Evolutionary conservation across 2,888 invertebrate species (phyloP).

Genomic region (Drosophila niveifrons): DNA sequence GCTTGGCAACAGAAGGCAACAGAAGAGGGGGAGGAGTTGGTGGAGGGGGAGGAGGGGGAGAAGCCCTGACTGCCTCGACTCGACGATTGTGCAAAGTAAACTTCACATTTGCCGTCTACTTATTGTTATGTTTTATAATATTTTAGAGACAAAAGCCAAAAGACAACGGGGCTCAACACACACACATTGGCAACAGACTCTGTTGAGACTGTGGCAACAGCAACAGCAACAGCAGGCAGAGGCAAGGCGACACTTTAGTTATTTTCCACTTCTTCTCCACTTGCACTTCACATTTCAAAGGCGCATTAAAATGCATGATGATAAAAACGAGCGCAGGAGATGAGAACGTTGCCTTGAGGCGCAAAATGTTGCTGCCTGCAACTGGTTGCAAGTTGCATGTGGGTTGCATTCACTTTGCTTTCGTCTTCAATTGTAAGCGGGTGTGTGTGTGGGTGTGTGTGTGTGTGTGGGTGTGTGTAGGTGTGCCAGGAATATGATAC

Average conservation of each 20-base stretch:
- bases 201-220: conserved; percentile 29
- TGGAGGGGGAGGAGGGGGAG: conserved; percentile 16
- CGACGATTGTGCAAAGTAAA: conserved; percentile 45
- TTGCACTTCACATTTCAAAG: conserved; percentile 78
- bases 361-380: conserved; percentile 49
- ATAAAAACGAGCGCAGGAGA: conserved; percentile 55
- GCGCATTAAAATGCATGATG: conserved; percentile 78
- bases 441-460: conserved; percentile 11
- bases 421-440: conserved; percentile 9
- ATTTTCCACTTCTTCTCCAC: conserved; percentile 75
- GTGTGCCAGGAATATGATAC: conserved; percentile 55
- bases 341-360: conserved; percentile 49
- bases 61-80: conserved; percentile 20
- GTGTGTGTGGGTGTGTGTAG: conserved; percentile 21
- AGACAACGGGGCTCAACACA: conserved; percentile 18
- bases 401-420: conserved; percentile 25
- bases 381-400: conserved; percentile 52
- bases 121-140: conserved; percentile 80
- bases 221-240: background rate
- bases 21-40: background rate
- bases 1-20: conserved; percentile 29
- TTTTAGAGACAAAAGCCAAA: conserved; percentile 72
- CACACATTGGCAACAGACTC: conserved; percentile 17
- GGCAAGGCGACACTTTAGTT: conserved; percentile 75
- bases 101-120: conserved; percentile 75